Conservation (phyloP, 2,113 vertebrate species). For the Halichoerus grypus region DNA sequence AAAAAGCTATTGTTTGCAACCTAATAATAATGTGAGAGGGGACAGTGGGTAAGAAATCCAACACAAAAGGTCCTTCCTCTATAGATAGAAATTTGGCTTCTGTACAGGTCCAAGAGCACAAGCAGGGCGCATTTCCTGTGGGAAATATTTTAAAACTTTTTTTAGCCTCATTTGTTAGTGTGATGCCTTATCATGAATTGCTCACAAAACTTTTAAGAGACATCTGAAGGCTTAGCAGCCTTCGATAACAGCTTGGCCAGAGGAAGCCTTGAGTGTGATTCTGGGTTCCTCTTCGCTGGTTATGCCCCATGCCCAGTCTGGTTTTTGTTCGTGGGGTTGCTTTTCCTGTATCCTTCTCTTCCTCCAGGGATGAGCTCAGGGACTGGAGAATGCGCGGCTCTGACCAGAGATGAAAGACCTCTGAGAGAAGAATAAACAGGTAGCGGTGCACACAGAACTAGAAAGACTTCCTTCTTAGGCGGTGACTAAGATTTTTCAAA, state of each 20-base stretch:
- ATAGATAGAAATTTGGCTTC: slow-evolving; percentile 84
- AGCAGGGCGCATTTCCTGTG: slow-evolving; percentile 71
- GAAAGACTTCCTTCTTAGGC: not conserved
- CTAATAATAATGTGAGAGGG: slow-evolving; percentile 80
- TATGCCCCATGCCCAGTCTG: not conserved
- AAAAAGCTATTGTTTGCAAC: slow-evolving; percentile 87
- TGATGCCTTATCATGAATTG: not conserved
- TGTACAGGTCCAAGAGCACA: slow-evolving; percentile 51
- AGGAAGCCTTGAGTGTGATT: fast-evolving
- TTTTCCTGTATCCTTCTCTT: not conserved
- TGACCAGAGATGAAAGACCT: not conserved
- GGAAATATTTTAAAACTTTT: slow-evolving; percentile 68
- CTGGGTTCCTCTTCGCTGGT: not conserved
- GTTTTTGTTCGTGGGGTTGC: not conserved
- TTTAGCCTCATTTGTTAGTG: not conserved
- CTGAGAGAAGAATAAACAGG: not conserved
- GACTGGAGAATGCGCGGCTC: not conserved
- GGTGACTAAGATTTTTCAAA: not conserved
- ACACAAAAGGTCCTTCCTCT: slow-evolving; percentile 85
- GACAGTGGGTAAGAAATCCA: slow-evolving; percentile 72
- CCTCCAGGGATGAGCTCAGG: not conserved
- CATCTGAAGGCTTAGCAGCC: slow-evolving; percentile 12
- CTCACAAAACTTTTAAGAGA: slow-evolving; percentile 56
- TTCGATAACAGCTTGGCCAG: not conserved
- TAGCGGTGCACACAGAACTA: not conserved